A percentile compares a stretch with the other conserved stretches of the same genome.
Conservation (phyloP, 2,888 invertebrate species). For the Sphaeridia pumilis region DNA sequence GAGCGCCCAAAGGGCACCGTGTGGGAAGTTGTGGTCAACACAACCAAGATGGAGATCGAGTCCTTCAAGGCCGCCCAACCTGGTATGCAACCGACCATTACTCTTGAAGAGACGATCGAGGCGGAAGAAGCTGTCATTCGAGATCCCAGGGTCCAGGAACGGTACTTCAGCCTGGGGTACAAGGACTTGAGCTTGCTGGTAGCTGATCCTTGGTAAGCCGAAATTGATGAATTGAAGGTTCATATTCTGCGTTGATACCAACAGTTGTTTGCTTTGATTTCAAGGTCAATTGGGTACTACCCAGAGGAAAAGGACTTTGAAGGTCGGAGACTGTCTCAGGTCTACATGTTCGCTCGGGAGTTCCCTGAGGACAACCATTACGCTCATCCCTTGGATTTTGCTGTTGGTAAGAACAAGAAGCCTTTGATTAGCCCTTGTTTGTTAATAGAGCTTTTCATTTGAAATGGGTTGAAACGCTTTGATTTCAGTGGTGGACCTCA, state of each 20-base stretch:
- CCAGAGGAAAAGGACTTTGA: slow-evolving; percentile 26
- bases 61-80: slow-evolving; percentile 5
- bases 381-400: slow-evolving; percentile 28
- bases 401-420: slow-evolving; percentile 21
- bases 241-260: no score
- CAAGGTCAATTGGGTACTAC: slow-evolving; percentile 29
- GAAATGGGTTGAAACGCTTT: not conserved
- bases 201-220: slow-evolving; percentile 26
- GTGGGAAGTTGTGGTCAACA: slow-evolving; percentile 21
- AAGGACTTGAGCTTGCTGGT: slow-evolving; percentile 19
- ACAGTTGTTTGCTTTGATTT: no score
- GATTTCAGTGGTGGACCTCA: slow-evolving; percentile 26
- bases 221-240: not conserved
- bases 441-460: no score
- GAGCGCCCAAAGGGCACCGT: slow-evolving; percentile 17
- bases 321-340: slow-evolving; percentile 22
- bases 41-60: slow-evolving; percentile 17
- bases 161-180: slow-evolving; percentile 15
- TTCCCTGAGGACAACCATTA: slow-evolving; percentile 30
- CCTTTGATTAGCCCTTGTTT: no score
- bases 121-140: slow-evolving; percentile 19
- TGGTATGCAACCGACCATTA: slow-evolving; percentile 21
- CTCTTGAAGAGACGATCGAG: slow-evolving; percentile 18
- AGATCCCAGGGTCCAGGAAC: slow-evolving; percentile 14
- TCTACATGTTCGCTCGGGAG: slow-evolving; percentile 28